Conservation (phyloP, 92 coral and sea anemone genomes). For the Hydrozoanthus gracilis region DNA sequence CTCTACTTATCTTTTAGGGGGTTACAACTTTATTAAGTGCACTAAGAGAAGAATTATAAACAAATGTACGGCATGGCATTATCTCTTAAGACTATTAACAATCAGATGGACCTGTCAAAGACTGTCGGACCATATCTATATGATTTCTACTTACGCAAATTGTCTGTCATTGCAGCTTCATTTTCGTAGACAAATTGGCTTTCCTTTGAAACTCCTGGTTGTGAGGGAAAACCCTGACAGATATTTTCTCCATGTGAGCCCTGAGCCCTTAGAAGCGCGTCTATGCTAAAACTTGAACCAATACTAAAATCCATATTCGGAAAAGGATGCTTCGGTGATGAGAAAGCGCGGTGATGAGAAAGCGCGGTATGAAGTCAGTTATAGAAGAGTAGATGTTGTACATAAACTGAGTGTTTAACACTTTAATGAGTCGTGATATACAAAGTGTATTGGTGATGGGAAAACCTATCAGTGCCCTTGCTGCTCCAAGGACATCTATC, state of each 20-base stretch:
- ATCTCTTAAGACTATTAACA: constrained; percentile 1
- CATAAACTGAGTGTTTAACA: constrained; percentile 41
- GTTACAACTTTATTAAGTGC: not conserved
- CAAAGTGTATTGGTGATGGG: constrained; percentile 10
- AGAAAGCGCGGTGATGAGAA: not conserved
- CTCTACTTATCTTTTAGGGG: too few relatives aligned
- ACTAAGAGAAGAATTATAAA: not conserved
- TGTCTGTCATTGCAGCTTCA: constrained; percentile 30
- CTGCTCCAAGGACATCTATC: constrained; percentile 39
- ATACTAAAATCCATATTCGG: constrained; percentile 33
- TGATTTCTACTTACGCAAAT: constrained; percentile 37
- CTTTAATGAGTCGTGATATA: constrained; percentile 36
- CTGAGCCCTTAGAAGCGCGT: constrained; percentile 44
- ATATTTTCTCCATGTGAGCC: constrained; percentile 24
- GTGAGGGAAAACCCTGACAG: constrained; percentile 17
- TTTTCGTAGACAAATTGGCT: not conserved
- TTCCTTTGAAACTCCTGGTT: constrained; percentile 38
- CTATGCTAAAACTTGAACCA: constrained; percentile 40
- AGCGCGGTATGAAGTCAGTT: not conserved
- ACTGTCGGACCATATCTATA: not conserved
- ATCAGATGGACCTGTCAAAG: not conserved
- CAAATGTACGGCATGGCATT: not conserved
- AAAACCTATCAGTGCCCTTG: constrained; percentile 35
- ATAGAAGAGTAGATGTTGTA: not conserved
- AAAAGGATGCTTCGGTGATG: not conserved